Evolutionary conservation across 2,113 vertebrate species (phyloP).

Genomic region (Panthera tigris): DNA sequence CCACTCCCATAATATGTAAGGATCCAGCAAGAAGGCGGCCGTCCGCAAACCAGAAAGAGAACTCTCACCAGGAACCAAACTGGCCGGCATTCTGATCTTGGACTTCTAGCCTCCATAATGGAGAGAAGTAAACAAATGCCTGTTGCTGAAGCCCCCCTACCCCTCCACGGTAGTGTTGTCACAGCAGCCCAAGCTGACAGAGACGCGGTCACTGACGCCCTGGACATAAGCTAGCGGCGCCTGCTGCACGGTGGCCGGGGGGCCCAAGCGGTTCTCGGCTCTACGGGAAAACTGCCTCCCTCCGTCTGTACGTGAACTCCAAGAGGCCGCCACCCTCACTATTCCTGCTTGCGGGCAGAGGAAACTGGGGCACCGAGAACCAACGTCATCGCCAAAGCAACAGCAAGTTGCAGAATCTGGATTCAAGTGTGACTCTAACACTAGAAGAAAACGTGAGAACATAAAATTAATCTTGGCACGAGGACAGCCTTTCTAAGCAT

Average conservation of each 20-base stretch:
- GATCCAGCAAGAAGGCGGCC: not conserved
- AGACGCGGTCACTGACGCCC: fast-evolving
- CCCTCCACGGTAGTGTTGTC: not conserved
- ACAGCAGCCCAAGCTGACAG: not conserved
- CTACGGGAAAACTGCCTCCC: not conserved
- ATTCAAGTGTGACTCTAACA: constrained; percentile 14
- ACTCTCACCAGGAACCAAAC: not conserved
- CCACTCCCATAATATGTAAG: not conserved
- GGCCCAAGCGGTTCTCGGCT: not conserved
- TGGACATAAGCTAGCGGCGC: not conserved
- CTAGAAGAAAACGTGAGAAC: constrained; percentile 53
- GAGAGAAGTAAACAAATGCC: not conserved
- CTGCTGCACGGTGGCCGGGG: fast-evolving
- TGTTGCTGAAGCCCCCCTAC: not conserved
- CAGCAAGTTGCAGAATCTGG: not conserved
- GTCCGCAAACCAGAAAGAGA: not conserved
- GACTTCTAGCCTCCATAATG: not conserved
- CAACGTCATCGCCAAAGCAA: not conserved
- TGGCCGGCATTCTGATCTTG: too few species aligned
- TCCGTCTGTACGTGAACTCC: not conserved
- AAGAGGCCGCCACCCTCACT: not conserved
- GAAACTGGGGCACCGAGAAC: not conserved
- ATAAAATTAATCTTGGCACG: constrained; percentile 48
- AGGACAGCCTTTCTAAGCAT: constrained; percentile 66
- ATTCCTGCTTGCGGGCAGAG: not conserved